phyloP scores from a whole-genome alignment of 2,888 invertebrate genomes.

The Therioaphis trifolii region DNA sequence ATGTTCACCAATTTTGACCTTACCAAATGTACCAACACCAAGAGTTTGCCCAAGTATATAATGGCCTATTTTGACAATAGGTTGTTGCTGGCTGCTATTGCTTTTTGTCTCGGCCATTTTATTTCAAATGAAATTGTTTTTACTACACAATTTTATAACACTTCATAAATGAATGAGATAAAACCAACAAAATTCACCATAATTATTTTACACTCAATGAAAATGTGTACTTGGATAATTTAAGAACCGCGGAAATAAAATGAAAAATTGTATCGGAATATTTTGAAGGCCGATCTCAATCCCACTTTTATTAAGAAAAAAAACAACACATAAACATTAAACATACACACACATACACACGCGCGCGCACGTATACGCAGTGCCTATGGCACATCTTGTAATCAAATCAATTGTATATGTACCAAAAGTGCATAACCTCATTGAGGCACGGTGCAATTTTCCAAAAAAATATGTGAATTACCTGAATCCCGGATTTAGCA shows the following conservation, averaged over 20 bases:
- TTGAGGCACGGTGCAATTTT: slow-evolving; percentile 31
- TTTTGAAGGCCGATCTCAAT: slow-evolving; percentile 54
- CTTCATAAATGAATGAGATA: background rate
- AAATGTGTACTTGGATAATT: background rate
- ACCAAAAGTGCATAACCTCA: slow-evolving; percentile 53
- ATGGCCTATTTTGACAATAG: slow-evolving; percentile 95
- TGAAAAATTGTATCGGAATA: slow-evolving; percentile 35
- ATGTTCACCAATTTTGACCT: slow-evolving; percentile 99
- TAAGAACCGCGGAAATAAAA: slow-evolving; percentile 47
- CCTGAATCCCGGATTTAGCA: slow-evolving; percentile 33
- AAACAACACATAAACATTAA: background rate
- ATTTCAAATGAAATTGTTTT: background rate
- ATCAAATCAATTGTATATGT: slow-evolving; percentile 58
- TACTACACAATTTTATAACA: background rate
- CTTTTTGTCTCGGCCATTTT: slow-evolving; percentile 47
- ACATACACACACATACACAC: slow-evolving; percentile 37
- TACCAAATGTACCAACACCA: slow-evolving; percentile 98
- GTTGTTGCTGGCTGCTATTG: slow-evolving; percentile 69
- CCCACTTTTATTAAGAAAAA: slow-evolving; percentile 45
- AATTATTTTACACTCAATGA: background rate
- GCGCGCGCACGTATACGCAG: slow-evolving; percentile 47
- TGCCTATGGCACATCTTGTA: slow-evolving; percentile 47
- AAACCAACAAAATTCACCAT: background rate
- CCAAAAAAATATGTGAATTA: slow-evolving; percentile 40
- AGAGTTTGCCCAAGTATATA: slow-evolving; percentile 93